These are phyloP conservation scores for Stercorarius parasiticus DNA, from an alignment of 2,113 vertebrate genomes.

Conservation along the genomic window DNA sequence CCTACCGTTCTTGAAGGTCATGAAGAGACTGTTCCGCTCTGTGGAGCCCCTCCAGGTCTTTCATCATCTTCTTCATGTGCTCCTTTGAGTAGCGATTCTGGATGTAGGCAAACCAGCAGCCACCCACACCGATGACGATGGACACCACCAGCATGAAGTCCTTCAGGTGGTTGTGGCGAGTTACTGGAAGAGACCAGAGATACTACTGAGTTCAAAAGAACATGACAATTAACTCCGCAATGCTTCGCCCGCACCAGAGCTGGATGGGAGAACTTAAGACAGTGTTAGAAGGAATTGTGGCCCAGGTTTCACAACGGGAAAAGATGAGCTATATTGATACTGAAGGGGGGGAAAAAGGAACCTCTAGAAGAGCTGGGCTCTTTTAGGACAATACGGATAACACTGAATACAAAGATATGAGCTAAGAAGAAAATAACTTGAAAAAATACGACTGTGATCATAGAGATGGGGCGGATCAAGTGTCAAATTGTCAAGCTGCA, in stretches of 20 bases:
- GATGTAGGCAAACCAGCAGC: slow-evolving; percentile 99
- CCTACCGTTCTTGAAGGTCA: slow-evolving; percentile 95
- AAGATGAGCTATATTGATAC: accelerated
- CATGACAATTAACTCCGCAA: accelerated
- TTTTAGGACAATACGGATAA: no score
- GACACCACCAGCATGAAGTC: slow-evolving; percentile 99
- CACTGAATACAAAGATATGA: accelerated
- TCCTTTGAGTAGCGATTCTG: slow-evolving; percentile 98
- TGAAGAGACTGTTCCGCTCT: slow-evolving; percentile 95
- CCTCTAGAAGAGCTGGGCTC: background rate
- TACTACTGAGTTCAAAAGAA: accelerated
- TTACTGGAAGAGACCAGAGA: slow-evolving; percentile 76
- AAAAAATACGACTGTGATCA: background rate
- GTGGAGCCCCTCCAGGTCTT: slow-evolving; percentile 95
- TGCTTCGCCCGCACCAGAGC: accelerated
- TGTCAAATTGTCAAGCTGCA: accelerated
- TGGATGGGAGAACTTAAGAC: accelerated
- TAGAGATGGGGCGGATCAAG: background rate
- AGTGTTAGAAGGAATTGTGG: accelerated
- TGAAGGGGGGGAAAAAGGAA: background rate
- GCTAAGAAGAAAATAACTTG: background rate
- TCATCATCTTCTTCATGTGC: slow-evolving; percentile 99
- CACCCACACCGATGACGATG: slow-evolving; percentile 96
- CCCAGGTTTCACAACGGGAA: background rate
- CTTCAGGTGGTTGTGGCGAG: slow-evolving; percentile 94